phyloP scores from a whole-genome alignment of 2,797 vertebrate genomes.

The Petrocephalus sullivani region DNA sequence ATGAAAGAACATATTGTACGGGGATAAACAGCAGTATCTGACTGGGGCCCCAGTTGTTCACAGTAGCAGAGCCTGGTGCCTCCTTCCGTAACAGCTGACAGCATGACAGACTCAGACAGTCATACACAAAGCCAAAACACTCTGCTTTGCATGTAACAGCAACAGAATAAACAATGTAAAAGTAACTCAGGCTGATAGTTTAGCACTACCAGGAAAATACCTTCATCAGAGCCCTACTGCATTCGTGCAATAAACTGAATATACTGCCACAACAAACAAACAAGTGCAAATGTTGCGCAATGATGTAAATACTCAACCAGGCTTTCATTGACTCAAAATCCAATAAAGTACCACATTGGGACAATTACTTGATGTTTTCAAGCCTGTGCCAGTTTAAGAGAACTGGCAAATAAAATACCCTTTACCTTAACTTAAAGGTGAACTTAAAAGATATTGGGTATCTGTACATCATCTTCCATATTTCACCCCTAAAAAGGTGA shows the following conservation, averaged over 20 bases:
- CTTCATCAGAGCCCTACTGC: not conserved
- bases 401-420: not conserved
- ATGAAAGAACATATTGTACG: conserved; percentile 13
- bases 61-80: not conserved
- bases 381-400: not conserved
- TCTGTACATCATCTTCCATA: not conserved
- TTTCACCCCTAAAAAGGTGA: not conserved
- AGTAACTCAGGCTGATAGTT: not conserved
- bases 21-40: not conserved
- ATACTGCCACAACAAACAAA: not conserved
- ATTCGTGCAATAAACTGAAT: not conserved
- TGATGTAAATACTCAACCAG: not conserved
- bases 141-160: not conserved
- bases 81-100: not conserved
- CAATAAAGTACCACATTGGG: not conserved
- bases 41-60: not conserved
- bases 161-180: not conserved
- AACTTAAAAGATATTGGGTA: not conserved
- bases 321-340: not conserved
- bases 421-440: too few relatives aligned
- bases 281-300: not conserved
- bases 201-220: not conserved
- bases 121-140: not conserved
- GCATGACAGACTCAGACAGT: conserved; percentile 6
- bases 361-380: not conserved